Conservation (phyloP, 2,888 invertebrate species). For the Barypeithes pellucidus region DNA sequence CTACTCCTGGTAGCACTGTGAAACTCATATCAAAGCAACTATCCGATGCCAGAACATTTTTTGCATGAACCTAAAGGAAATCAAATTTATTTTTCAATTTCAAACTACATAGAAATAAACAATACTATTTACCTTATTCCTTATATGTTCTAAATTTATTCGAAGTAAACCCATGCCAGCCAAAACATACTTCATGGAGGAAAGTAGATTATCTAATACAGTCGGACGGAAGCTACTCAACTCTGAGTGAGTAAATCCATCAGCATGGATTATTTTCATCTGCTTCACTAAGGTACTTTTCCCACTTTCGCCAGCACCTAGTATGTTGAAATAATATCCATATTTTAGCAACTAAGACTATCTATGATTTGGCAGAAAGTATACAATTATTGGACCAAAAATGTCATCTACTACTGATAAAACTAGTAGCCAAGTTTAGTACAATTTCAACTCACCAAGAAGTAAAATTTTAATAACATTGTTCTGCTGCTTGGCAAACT, state of each 20-base stretch:
- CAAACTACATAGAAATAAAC: too few species aligned
- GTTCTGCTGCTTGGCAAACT: constrained; percentile 75
- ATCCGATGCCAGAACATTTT: constrained; percentile 71
- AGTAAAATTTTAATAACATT: constrained; percentile 78
- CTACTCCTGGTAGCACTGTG: constrained; percentile 72
- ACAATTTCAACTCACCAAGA: constrained; percentile 70
- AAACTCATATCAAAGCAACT: constrained; percentile 75
- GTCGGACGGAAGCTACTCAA: constrained; percentile 77
- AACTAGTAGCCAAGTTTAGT: not conserved
- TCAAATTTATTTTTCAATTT: not conserved
- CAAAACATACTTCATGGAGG: constrained; percentile 80
- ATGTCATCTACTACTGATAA: too few species aligned
- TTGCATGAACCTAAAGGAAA: constrained; percentile 70
- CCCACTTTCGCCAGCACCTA: constrained; percentile 80
- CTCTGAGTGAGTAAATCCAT: constrained; percentile 77
- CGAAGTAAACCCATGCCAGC: constrained; percentile 78
- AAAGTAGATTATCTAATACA: constrained; percentile 77
- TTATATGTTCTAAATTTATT: constrained; percentile 76
- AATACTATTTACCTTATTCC: constrained; percentile 72
- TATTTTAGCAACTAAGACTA: too few species aligned
- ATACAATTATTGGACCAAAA: too few species aligned
- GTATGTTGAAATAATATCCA: constrained; percentile 39
- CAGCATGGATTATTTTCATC: constrained; percentile 81
- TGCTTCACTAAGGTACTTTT: constrained; percentile 81
- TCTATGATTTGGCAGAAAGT: too few species aligned